Base-by-base conservation (phyloP, 2,797 vertebrate genomes). In the Antrozous pallidus region DNA sequence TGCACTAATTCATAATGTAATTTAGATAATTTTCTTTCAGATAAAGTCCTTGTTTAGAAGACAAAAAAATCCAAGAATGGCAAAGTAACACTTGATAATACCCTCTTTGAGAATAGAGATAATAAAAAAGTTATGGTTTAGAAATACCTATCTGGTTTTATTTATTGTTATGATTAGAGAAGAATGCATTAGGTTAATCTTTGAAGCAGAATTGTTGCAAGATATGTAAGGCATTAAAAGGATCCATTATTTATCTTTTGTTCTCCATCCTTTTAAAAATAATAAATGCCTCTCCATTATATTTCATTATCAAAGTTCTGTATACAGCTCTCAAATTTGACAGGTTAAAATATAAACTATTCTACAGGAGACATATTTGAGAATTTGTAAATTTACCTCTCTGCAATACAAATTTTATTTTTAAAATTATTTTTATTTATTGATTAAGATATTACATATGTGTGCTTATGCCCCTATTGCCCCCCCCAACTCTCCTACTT, bases 251-350 rank as follows among this genome's bases (percentile, higher is more conserved):
- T 94, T 95, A 49, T 69, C 88, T 92, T 95, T 96, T 96, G 87
- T 96, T 96, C 91, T 92, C 65, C 89, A 91, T 74, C 38, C 71
- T 80, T 97, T 96, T 83, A 45, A 75, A 94, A 94, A 95, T 93
- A 58, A 92, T 92, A 93, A 96, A 93, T 86, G 77, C 24, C 7
- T 92, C 28, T 84, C 95, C 67, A 95, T 96, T 90, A 45, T 77
- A 81, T 81, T 84, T 88, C 24, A 96, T n/a, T 26, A n/a, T 16
- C 94, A 82, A 96, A 96, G 16, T 88, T 97, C 51, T 84, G 77
- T 88, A 22, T 96, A 94, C 38, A 90, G 38, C n/a, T 95, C 94
- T 87, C 69, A 90, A 88, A 95, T 94, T 95, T 95, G 94, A 75
- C 49, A 67, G 74, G 42, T 84, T 95, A 90, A 90, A 97, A 96